Base-by-base conservation (phyloP, 2,888 invertebrate genomes). In the Dendrolimus houi region DNA sequence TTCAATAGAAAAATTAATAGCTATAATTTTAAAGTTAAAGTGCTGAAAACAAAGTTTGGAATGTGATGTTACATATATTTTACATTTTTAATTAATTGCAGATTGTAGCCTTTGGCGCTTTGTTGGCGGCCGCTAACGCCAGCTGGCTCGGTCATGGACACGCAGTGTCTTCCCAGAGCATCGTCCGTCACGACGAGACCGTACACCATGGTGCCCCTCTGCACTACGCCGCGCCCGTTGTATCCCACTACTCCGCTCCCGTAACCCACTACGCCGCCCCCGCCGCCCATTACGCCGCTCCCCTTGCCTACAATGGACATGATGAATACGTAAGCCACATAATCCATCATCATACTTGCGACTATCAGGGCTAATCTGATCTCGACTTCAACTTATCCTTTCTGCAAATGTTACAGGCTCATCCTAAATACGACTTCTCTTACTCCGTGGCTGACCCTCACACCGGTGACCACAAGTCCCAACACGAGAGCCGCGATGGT, bases 401-500 rank as follows among this genome's bases (percentile, higher is more conserved):
- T 3, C 29, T 29, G 6, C 29, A 12, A 29, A 56, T 71, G 92
- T 60, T 66, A 1, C 66, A 86, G 86, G 76, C 84, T 56, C 77
- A 84, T 67, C 85, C 86, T 57, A 83, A 81, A 75, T 85, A 85
- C 72, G 81, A 87, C 74, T 91, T 81, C 73, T 81, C 84, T 13
- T 92, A 92, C 80, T 91, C 91, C 63, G 92, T 92, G 60, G 76
- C 87, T 41, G 92, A 92, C 78, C 87, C 87, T 14, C 92, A 92
- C 71, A 92, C 92, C 64, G 92, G 92, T 52, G 92, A 92, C 81
- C 89, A 92, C 77, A 92, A 92, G 77, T 80, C 82, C 55, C 91
- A 91, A 77, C 87, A 90, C 70, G 92, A 92, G 74, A 75, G 74
- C 71, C 83, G 87, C 69, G 91, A 91, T 64, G 91, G 91, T 29